A percentile compares a stretch with the other conserved stretches of the same genome.
Conservation (phyloP, 2,888 invertebrate species). For the Eucriotettix oculatus region DNA sequence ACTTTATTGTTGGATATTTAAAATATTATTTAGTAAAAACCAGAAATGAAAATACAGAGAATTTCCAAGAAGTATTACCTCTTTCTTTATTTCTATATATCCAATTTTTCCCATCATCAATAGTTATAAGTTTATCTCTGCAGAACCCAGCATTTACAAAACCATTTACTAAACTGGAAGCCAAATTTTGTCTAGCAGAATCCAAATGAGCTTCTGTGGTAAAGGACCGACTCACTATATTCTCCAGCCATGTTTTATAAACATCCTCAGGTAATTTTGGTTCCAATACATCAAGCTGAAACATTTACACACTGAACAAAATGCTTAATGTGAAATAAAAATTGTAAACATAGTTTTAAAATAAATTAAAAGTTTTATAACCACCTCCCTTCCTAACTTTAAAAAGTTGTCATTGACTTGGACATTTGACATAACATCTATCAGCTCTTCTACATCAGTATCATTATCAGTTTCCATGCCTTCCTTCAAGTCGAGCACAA, state of each 20-base stretch:
- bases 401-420: conserved; percentile 86
- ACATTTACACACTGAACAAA: conserved; percentile 3
- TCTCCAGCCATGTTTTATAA: conserved; percentile 94
- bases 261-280: conserved; percentile 98
- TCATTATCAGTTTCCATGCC: conserved; percentile 37
- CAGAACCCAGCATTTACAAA: conserved; percentile 98
- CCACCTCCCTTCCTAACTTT: conserved; percentile 77
- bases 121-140: conserved; percentile 81
- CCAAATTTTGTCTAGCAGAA: conserved; percentile 90
- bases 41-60: no score
- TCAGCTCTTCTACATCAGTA: conserved; percentile 49
- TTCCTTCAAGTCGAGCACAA: conserved; percentile 62
- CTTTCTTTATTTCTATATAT: conserved; percentile 38
- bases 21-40: no score
- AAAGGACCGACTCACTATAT: conserved; percentile 44
- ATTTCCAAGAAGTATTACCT: not conserved
- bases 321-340: not conserved
- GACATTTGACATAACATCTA: conserved; percentile 85
- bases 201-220: conserved; percentile 54
- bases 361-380: not conserved
- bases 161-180: conserved; percentile 95
- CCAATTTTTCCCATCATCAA: conserved; percentile 71
- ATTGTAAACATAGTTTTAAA: not conserved
- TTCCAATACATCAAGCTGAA: conserved; percentile 90
- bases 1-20: no score